These are phyloP conservation scores for Atopsyche davidsoni DNA, from an alignment of 1,140 invertebrate species.

Conservation along the genomic window DNA sequence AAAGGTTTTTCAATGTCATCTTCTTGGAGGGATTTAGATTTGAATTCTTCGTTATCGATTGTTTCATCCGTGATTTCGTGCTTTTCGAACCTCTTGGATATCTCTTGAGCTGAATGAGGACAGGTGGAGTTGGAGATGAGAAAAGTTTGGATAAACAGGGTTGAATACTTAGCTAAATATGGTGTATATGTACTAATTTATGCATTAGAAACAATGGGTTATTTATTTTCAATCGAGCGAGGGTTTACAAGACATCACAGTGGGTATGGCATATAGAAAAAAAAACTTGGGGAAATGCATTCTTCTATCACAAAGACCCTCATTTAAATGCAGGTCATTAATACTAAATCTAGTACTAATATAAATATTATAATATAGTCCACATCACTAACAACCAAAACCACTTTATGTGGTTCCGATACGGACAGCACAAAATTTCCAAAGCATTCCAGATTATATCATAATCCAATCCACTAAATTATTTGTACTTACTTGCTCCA, in stretches of 20 bases:
- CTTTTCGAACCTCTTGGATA: constrained; percentile 44
- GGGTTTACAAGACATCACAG: constrained; percentile 5
- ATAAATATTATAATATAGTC: constrained; percentile 14
- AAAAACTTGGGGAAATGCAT: constrained; percentile 22
- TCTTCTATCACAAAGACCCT: constrained; percentile 6
- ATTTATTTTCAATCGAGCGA: not conserved
- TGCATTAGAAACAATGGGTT: not conserved
- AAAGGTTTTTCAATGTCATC: constrained; percentile 30
- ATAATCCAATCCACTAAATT: constrained; percentile 12
- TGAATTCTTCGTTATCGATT: constrained; percentile 31
- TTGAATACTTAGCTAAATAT: too few relatives aligned
- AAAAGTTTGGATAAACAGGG: constrained; percentile 2
- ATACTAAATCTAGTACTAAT: constrained; percentile 23
- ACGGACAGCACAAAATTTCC: constrained; percentile 20
- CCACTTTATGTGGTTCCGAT: constrained; percentile 27
- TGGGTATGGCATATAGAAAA: constrained; percentile 5
- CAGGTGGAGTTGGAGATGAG: not conserved
- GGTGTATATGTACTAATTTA: too few relatives aligned
- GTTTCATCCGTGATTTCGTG: constrained; percentile 39
- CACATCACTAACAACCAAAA: constrained; percentile 22
- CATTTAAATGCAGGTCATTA: constrained; percentile 17
- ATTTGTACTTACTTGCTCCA: constrained; percentile 30
- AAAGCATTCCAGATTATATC: constrained; percentile 18
- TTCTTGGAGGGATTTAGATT: constrained; percentile 30
- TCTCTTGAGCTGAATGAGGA: constrained; percentile 47